Evolutionary conservation across 2,888 invertebrate species (phyloP).

Genomic region (Portevinia maculata): DNA sequence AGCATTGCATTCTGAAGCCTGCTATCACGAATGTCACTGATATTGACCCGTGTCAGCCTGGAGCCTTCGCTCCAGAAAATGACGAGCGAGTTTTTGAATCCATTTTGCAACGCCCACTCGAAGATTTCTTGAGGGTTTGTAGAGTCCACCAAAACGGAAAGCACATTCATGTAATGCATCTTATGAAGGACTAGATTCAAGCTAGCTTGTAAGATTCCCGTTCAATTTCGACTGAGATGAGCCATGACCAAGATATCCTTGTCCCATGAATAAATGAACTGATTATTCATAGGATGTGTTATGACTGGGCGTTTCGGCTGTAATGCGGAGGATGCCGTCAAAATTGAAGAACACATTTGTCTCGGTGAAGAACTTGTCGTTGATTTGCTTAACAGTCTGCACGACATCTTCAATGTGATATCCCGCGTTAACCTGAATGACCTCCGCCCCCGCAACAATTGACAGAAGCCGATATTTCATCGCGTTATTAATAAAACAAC

Average conservation of each 20-base stretch:
- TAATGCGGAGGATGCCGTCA: background rate
- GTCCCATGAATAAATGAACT: constrained; percentile 11
- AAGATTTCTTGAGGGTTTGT: background rate
- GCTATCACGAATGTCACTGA: constrained; percentile 1
- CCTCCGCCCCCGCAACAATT: background rate
- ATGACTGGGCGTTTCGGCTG: background rate
- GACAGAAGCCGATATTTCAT: background rate
- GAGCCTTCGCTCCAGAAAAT: constrained; percentile 11
- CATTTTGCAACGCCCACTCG: constrained; percentile 32
- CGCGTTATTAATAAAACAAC: constrained; percentile 1
- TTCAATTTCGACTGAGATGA: background rate
- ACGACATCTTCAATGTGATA: background rate
- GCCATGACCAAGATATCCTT: constrained; percentile 16
- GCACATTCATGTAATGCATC: constrained; percentile 27
- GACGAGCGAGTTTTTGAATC: constrained; percentile 18
- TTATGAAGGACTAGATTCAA: background rate
- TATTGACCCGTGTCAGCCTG: background rate
- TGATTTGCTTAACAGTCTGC: constrained; percentile 4
- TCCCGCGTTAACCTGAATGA: background rate
- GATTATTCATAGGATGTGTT: background rate
- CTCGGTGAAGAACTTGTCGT: background rate
- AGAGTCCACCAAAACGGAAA: constrained; percentile 12
- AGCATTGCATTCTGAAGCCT: constrained; percentile 6
- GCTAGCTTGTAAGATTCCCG: background rate
- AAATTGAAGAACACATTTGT: constrained; percentile 28